Evolutionary conservation across 2,888 invertebrate species (phyloP).

Genomic region (Eupeodes luniger): DNA sequence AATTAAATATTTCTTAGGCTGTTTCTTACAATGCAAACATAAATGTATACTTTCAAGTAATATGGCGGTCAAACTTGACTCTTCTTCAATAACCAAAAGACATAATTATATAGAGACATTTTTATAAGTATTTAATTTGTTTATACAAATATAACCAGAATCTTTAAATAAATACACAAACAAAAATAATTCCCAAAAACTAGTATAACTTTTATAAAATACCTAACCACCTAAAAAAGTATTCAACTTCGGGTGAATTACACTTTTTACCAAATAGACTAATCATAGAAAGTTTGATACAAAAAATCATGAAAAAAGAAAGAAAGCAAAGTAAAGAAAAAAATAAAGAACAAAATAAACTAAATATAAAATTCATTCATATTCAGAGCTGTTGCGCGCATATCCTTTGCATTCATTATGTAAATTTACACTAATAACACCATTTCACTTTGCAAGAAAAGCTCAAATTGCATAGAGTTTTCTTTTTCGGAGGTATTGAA

Average conservation of each 20-base stretch:
- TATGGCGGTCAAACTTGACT: no score
- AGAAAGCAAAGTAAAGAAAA: neutral
- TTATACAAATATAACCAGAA: no score
- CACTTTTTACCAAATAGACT: neutral
- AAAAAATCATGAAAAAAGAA: neutral
- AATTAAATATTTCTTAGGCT: no score
- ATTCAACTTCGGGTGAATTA: neutral
- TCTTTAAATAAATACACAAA: no score
- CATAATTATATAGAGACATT: no score
- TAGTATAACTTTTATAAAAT: neutral
- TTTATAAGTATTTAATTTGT: no score
- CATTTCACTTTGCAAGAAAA: constrained; percentile 55
- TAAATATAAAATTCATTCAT: constrained; percentile 58
- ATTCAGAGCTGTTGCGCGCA: constrained; percentile 72
- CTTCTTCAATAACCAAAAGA: no score
- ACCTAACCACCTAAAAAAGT: neutral
- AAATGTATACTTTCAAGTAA: no score
- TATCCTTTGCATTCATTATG: constrained; percentile 61
- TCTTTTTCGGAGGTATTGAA: neutral
- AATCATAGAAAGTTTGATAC: constrained; percentile 17
- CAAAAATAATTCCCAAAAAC: no score
- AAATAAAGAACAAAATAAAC: constrained; percentile 8
- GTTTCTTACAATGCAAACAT: no score
- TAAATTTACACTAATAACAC: constrained; percentile 73
- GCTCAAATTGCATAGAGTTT: constrained; percentile 60